Percentiles rank a stretch among this genome's conserved stretches.
Evolutionary conservation across 2,113 vertebrate species (phyloP).

Genomic region (Callithrix jacchus): DNA sequence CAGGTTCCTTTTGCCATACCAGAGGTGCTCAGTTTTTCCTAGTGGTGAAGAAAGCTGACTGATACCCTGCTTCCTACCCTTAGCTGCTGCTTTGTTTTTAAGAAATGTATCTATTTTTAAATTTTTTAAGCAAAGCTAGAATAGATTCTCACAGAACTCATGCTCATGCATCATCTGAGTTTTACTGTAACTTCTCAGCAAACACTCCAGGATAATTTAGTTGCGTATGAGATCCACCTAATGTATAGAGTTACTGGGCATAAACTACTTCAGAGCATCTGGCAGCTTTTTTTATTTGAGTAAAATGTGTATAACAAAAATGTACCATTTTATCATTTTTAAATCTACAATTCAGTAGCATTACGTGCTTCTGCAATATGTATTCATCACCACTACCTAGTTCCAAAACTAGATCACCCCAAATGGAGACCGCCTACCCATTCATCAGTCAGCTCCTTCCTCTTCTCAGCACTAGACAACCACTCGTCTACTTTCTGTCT

Average conservation of each 20-base stretch:
- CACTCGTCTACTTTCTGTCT: neutral
- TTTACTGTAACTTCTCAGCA: neutral
- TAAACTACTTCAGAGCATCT: neutral
- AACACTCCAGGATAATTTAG: neutral
- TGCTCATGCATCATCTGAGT: neutral
- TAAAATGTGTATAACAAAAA: neutral
- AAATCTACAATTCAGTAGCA: neutral
- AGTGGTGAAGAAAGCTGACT: neutral
- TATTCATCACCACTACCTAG: neutral
- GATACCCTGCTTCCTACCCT: neutral
- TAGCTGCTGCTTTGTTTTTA: neutral
- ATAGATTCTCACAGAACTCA: neutral
- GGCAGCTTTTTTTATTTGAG: neutral
- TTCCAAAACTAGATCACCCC: neutral
- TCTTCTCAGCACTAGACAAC: neutral
- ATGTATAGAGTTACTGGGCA: neutral
- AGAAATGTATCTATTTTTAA: neutral
- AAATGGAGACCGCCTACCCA: neutral
- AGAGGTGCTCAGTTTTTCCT: neutral
- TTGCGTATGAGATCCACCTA: neutral
- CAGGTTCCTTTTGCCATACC: neutral
- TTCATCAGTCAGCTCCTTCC: neutral
- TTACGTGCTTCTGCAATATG: neutral
- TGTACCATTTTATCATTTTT: neutral
- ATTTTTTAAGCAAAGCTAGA: neutral